phyloP scores from a whole-genome alignment of 2,888 invertebrate species.

The Drosophila kokeensis region DNA sequence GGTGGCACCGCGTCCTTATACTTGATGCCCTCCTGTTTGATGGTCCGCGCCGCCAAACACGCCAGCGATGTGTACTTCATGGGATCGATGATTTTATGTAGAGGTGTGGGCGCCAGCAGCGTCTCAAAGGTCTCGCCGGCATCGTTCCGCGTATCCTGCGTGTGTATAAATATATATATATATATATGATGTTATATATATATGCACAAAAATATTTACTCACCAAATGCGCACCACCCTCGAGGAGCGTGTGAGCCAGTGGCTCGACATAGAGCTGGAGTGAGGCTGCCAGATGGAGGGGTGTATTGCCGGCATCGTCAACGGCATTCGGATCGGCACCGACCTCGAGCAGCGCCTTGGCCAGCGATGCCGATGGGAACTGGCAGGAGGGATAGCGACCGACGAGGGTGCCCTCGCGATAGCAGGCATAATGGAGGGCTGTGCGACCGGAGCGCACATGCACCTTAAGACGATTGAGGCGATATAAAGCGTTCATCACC shows the following conservation, averaged over 20 bases:
- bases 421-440: conserved; percentile 93
- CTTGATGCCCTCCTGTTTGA: conserved; percentile 89
- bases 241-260: conserved; percentile 90
- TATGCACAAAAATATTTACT: conserved; percentile 25
- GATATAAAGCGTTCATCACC: conserved; percentile 91
- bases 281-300: conserved; percentile 93
- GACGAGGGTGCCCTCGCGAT: conserved; percentile 90
- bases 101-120: conserved; percentile 88
- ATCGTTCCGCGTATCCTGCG: conserved; percentile 88
- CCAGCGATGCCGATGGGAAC: conserved; percentile 89
- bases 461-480: conserved; percentile 90
- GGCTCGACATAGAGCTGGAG: conserved; percentile 89
- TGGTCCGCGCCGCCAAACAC: conserved; percentile 93
- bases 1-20: conserved; percentile 87
- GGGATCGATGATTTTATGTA: conserved; percentile 90
- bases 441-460: conserved; percentile 88
- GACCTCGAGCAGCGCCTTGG: conserved; percentile 91
- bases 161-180: neutral
- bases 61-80: conserved; percentile 92
- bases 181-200: neutral
- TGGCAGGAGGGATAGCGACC: conserved; percentile 89
- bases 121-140: conserved; percentile 91
- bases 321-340: conserved; percentile 92
- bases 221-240: conserved; percentile 89
- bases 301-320: conserved; percentile 94